Evolutionary conservation across 2,797 vertebrate genomes (phyloP), one percentile per base, ranked within the genome.

Genomic region (Geotrypetes seraphini): DNA sequence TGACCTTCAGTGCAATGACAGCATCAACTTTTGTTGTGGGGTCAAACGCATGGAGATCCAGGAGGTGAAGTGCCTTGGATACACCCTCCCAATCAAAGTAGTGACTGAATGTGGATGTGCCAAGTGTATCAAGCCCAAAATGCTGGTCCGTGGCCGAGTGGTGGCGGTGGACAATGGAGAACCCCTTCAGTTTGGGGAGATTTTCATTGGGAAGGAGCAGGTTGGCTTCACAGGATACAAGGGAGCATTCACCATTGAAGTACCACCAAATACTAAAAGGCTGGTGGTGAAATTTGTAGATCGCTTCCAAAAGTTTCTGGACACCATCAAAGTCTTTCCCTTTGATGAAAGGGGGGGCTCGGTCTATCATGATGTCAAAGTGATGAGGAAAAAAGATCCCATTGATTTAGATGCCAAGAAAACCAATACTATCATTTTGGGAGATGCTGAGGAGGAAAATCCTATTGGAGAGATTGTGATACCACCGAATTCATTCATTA

Each of bases 231-330:
- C 92, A 0, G 89, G 93, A 22, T 95, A 88, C 73, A 84, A 89
- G 53, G 94, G 94, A 4, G 87, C 88, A 14, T 97, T 97, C 69
- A 92, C 89, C 10, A 64, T 99, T 5, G 85, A 96, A 51, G 85
- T 92, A 28, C 72, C 80, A 0, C 73, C 75, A 1, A 81, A 79
- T 41, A 85, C 81, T 0, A 70, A 81, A 46, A 84, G 96, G 35
- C 62, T 97, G 37, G 90, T 97, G n/a, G 69, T 85, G 7, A 92
- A 84, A 26, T 97, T 99, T 29, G 80, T 90, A 22, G 96, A 97
- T 26, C 78, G 75, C 12, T 69, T 62, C n/a, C 50, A 89, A 36
- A 84, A 69, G 36, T 83, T 94, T 13, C 41, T 96, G 33, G 92
- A 99, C 9, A 69, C 90, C 1, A 26, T 92, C 11, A 94, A 85